Base-by-base conservation (phyloP, 92 coral and sea anemone genomes). In the Parazoanthus darwini region DNA sequence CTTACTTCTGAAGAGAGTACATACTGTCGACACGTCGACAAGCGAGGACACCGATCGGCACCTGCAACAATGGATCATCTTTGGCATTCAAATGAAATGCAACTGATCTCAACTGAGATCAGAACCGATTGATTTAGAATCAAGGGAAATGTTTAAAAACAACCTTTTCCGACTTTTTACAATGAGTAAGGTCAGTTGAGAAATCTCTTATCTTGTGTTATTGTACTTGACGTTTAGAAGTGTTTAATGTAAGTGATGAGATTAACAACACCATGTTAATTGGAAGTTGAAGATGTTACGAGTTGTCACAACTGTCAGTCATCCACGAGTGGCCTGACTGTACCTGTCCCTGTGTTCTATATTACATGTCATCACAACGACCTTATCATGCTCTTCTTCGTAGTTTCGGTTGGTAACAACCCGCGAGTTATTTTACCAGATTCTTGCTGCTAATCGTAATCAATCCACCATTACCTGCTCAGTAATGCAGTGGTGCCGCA, bases 131-230 rank as follows among this genome's bases (percentile, higher is more conserved):
- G n/a, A 18, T 70, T 84, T 13, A 33, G 43, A 25, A 43, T 25
- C 44, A 37, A 36, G 25, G 26, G 68, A 3, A 25, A 46, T 46
- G 75, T 68, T 71, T 84, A 70, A 43, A 15, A 23, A 44, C 50
- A 65, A 22, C 36, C 33, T 44, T 71, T 71, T 44, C 14, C 63
- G 23, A 22, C 54, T 72, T 8, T 68, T 84, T 26, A 25, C 79
- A 46, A 84, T 35, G 18, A 44, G 22, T 29, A 71, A 48, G 87
- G 87, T 84, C 22, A 84, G 79, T 84, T 6, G 25, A 71, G 2
- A 71, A 71, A 13, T 46, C 25, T 8, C 13, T 82, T 4, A 39
- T n/a, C 36, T 70, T 43, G 13, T 33, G 63, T 46, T 4, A 43
- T 43, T n/a, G 33, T 22, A 20, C 37, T 6, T 68, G 72, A 43